These are phyloP conservation scores for Drosophila subpulchrella DNA, from an alignment of 1,140 invertebrate genomes.

Conservation along the genomic window DNA sequence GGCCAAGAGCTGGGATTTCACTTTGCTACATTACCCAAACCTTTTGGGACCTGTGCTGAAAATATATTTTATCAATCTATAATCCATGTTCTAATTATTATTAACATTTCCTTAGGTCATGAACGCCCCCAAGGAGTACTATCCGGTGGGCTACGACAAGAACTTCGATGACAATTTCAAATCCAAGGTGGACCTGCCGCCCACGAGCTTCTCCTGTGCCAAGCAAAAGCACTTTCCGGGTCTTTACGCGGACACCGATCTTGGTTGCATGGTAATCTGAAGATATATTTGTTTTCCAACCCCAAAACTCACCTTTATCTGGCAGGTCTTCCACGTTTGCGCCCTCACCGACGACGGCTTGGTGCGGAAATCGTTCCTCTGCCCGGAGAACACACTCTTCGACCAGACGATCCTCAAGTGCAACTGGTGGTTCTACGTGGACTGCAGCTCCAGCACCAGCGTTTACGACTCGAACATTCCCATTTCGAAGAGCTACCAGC, in stretches of 20 bases:
- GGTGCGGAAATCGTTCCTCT: conserved; percentile 95
- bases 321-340: conserved; percentile 94
- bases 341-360: conserved; percentile 94
- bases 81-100: neutral
- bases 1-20: too few species aligned
- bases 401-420: conserved; percentile 95
- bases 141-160: conserved; percentile 93
- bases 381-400: conserved; percentile 94
- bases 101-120: conserved; percentile 87
- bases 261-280: conserved; percentile 93
- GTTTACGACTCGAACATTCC: conserved; percentile 95
- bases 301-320: neutral
- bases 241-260: conserved; percentile 94
- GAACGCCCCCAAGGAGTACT: conserved; percentile 95
- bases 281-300: neutral
- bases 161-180: conserved; percentile 95
- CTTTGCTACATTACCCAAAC: too few species aligned
- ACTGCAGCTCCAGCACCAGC: conserved; percentile 91
- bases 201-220: conserved; percentile 94
- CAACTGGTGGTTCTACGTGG: conserved; percentile 97
- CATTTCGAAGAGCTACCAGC: conserved; percentile 95
- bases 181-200: conserved; percentile 92
- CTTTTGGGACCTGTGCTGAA: too few species aligned
- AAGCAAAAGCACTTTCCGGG: conserved; percentile 96
- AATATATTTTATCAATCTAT: neutral